These are phyloP conservation scores for Sebastes vulpes DNA, from an alignment of 2,797 vertebrate genomes.

Conservation along the genomic window DNA sequence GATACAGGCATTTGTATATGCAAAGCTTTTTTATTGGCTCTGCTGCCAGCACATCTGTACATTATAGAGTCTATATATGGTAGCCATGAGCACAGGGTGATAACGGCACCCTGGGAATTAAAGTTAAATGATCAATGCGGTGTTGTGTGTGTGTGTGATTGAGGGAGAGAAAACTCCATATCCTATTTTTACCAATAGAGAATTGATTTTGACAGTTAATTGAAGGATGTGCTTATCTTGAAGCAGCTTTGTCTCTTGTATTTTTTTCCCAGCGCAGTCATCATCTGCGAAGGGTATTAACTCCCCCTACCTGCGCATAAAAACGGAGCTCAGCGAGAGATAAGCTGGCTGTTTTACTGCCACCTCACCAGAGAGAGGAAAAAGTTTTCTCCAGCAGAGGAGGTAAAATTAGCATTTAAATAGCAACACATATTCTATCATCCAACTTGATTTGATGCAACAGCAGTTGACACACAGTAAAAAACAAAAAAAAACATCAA, in stretches of 20 bases:
- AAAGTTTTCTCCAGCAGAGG: constrained; percentile 36
- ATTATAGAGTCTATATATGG: not conserved
- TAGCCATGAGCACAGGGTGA: constrained; percentile 6
- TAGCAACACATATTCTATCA: constrained; percentile 68
- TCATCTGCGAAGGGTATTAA: constrained; percentile 49
- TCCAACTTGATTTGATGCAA: constrained; percentile 61
- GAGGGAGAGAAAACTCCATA: not conserved
- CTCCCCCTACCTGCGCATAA: constrained; percentile 48
- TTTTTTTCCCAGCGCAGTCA: constrained; percentile 28
- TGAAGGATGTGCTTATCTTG: constrained; percentile 49
- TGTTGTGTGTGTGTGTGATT: not conserved
- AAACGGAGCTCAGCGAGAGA: constrained; percentile 49
- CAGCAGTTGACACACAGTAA: constrained; percentile 47
- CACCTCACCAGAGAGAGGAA: constrained; percentile 35
- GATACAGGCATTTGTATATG: not conserved
- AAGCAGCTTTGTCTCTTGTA: constrained; percentile 38
- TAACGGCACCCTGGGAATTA: not conserved
- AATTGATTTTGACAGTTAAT: constrained; percentile 60
- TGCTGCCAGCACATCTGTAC: not conserved
- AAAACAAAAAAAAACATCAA: constrained; percentile 50
- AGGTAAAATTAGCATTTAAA: constrained; percentile 78
- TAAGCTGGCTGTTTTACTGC: constrained; percentile 59
- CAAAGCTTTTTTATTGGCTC: constrained; percentile 18
- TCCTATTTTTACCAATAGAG: constrained; percentile 31
- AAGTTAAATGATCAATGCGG: not conserved